phyloP scores from a whole-genome alignment of 2,797 vertebrate species.

The Pipistrellus nathusii region DNA sequence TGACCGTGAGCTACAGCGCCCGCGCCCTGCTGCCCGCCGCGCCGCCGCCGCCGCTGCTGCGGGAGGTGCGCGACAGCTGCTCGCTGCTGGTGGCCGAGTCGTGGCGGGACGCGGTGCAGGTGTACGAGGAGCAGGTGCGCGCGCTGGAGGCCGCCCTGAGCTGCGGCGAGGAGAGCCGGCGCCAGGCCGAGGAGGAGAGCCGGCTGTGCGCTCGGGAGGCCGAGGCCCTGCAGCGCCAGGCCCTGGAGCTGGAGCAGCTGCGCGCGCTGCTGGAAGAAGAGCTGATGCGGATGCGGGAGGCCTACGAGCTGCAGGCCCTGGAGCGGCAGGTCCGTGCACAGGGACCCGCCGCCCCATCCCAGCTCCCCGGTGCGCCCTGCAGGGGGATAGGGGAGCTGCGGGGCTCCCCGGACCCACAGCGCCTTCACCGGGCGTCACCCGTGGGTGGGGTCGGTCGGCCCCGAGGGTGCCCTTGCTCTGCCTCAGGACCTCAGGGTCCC shows the following conservation, averaged over 20 bases:
- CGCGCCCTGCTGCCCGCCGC: slow-evolving; percentile 81
- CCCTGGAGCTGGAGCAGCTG: slow-evolving; percentile 89
- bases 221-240: slow-evolving; percentile 88
- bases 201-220: slow-evolving; percentile 89
- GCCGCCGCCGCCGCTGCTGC: slow-evolving; percentile 85
- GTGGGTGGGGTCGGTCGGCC: accelerated
- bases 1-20: slow-evolving; percentile 81
- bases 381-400: too few relatives aligned
- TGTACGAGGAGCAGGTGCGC: slow-evolving; percentile 92
- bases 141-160: slow-evolving; percentile 91
- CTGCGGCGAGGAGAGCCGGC: slow-evolving; percentile 87
- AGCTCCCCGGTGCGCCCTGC: not conserved
- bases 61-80: slow-evolving; percentile 91
- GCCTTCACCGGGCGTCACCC: accelerated
- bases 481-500: not conserved
- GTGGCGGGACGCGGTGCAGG: slow-evolving; percentile 91
- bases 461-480: not conserved
- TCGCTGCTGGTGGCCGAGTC: slow-evolving; percentile 90
- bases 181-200: slow-evolving; percentile 91
- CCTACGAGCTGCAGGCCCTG: slow-evolving; percentile 86
- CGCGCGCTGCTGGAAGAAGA: slow-evolving; percentile 91
- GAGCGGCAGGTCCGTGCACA: slow-evolving; percentile 92
- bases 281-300: slow-evolving; percentile 90
- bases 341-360: too few relatives aligned
- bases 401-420: accelerated